Evolutionary conservation across 2,888 invertebrate genomes (phyloP).

Genomic region (Pyrrhia umbra): DNA sequence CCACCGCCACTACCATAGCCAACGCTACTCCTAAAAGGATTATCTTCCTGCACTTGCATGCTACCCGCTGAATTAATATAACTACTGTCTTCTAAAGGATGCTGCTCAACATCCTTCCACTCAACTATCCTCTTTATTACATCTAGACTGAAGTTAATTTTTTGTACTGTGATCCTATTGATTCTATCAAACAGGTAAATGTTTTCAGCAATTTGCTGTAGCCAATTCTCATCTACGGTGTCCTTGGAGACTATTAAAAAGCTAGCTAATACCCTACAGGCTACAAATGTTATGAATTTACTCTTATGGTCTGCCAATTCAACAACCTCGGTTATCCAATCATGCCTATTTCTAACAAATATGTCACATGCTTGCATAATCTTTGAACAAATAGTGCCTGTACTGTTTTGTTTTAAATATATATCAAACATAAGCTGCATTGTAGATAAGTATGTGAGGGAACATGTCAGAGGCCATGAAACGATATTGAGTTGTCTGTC

Average conservation of each 20-base stretch:
- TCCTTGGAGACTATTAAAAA: conserved; percentile 96
- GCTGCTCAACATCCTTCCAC: conserved; percentile 95
- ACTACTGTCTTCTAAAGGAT: conserved; percentile 94
- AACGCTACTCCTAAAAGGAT: conserved; percentile 82
- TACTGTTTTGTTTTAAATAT: conserved; percentile 95
- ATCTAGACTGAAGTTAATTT: conserved; percentile 95
- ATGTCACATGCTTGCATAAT: conserved; percentile 95
- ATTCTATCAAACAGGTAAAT: conserved; percentile 92
- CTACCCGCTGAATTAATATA: conserved; percentile 80
- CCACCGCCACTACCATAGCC: conserved; percentile 74
- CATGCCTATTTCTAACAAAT: conserved; percentile 94
- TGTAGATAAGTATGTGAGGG: conserved; percentile 95
- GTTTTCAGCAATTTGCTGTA: conserved; percentile 94
- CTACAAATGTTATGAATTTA: conserved; percentile 95
- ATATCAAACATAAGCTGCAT: conserved; percentile 96
- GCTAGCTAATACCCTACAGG: conserved; percentile 94
- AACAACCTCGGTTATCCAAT: conserved; percentile 95
- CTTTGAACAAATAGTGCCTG: conserved; percentile 95
- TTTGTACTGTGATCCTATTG: conserved; percentile 92
- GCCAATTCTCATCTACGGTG: conserved; percentile 94
- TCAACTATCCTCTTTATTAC: conserved; percentile 96
- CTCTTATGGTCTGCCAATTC: conserved; percentile 94
- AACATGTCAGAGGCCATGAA: conserved; percentile 85
- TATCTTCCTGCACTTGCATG: conserved; percentile 83
- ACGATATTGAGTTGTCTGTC: conserved; percentile 90